phyloP scores from a whole-genome alignment of 2,113 vertebrate species.

The Sphaerodactylus townsendi region DNA sequence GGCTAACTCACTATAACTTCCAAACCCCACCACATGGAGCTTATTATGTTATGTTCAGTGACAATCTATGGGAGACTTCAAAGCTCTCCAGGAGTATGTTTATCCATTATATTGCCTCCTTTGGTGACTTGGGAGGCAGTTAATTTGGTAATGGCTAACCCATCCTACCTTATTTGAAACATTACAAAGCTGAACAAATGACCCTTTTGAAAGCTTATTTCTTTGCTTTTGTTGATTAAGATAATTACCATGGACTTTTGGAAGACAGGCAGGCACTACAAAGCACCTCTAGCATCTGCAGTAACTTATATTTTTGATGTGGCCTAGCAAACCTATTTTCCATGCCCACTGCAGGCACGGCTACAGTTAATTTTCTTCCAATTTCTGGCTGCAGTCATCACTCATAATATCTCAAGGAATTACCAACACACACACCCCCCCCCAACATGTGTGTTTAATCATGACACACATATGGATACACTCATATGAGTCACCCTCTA shows the following conservation, averaged over 20 bases:
- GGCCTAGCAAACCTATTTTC: background rate
- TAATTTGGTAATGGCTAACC: accelerated
- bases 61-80: background rate
- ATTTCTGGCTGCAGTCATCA: constrained; percentile 18
- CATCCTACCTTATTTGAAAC: background rate
- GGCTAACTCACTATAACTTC: background rate
- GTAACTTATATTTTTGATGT: background rate
- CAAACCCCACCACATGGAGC: background rate
- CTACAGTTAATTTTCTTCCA: constrained; percentile 36
- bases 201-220: constrained; percentile 9
- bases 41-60: background rate
- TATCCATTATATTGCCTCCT: background rate
- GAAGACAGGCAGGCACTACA: background rate
- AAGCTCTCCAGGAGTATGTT: background rate
- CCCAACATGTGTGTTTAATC: constrained; percentile 41
- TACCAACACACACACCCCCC: constrained; percentile 12
- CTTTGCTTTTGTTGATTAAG: background rate
- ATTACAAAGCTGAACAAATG: background rate
- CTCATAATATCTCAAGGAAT: constrained; percentile 27
- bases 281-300: background rate
- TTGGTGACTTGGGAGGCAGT: background rate
- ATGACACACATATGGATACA: constrained; percentile 34
- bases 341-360: background rate
- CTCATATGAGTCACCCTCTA: constrained; percentile 37
- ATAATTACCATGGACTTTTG: background rate